Evolutionary conservation across 2,888 invertebrate species (phyloP), one percentile per base, ranked within the genome.

Genomic region (Machimus rusticus): DNA sequence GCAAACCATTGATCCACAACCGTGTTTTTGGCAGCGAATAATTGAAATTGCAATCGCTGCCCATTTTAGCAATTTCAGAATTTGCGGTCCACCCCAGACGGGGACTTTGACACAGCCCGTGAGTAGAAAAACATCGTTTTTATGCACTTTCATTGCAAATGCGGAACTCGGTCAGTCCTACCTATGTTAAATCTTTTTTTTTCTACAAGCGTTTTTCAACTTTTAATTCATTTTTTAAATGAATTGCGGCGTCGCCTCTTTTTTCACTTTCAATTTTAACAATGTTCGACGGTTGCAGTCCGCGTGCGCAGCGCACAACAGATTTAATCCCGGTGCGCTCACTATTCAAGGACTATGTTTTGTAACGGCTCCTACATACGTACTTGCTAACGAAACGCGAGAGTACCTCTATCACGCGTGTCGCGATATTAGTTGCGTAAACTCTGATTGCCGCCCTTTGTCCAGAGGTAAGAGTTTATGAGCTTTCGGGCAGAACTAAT

Each of bases 61-160:
- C 43, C 51, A 46, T 4, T 79, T 79, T 51, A 23, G 79, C 79
- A 79, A 79, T 51, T 14, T 51, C 31, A 51, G 46, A 51, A 79
- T 23, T 79, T n/a, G 28, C 37, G 78, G 51, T 46, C 51, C 12
- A 78, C 14, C 23, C 23, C 8, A n/a, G 43, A 5, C 31, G 46
- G 12, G 12, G 31, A 51, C 23, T 79, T 51, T 79, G 51, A 79
- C 66, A 66, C 28, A 66, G 66, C 66, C 66, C 66, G 28, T 28
- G 66, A 51, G 46, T 79, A 9, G 51, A 51, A 79, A 79, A 79
- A 51, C 51, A 51, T 1, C 14, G 79, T 79, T 79, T 79, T 79
- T 51, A 79, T 79, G n/a, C 79, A 79, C 5, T 19, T 23, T 23
- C 66, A 79, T 79, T 79, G 46, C 79, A 79, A 79, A 51, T 51